Percentiles rank a stretch among this genome's conserved stretches.
phyloP scores from a whole-genome alignment of 1,140 invertebrate species.

The Heliconius himera region DNA sequence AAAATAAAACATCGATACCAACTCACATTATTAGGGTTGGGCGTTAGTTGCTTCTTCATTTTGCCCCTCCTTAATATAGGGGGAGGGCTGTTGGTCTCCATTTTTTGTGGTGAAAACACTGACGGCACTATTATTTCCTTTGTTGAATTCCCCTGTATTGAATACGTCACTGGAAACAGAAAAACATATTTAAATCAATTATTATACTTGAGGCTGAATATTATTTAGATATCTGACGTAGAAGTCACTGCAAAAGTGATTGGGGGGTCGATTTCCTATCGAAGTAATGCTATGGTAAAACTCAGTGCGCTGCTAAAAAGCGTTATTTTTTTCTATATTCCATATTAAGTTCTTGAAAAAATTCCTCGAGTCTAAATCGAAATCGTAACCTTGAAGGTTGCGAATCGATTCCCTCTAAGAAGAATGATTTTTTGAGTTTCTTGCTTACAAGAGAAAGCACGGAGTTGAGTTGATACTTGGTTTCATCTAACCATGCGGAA shows the following conservation, averaged over 20 bases:
- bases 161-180: slow-evolving; percentile 59
- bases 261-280: no score
- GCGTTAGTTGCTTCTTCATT: slow-evolving; percentile 51
- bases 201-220: no score
- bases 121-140: slow-evolving; percentile 65
- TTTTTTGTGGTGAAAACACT: slow-evolving; percentile 64
- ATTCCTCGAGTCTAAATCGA: no score
- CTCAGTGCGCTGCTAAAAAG: no score
- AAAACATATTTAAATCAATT: not conserved
- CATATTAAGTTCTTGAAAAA: no score
- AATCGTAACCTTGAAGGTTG: not conserved
- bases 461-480: not conserved
- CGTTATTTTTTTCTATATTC: no score
- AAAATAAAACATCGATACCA: slow-evolving; percentile 48
- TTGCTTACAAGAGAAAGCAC: not conserved
- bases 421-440: not conserved
- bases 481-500: no score
- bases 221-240: no score
- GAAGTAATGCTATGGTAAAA: no score
- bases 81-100: slow-evolving; percentile 77
- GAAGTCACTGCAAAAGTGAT: no score
- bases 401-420: not conserved
- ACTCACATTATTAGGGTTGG: slow-evolving; percentile 68
- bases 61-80: slow-evolving; percentile 82
- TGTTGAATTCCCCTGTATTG: slow-evolving; percentile 51